Base-by-base conservation (phyloP, 1,140 invertebrate species). In the Drosophila nannoptera region DNA sequence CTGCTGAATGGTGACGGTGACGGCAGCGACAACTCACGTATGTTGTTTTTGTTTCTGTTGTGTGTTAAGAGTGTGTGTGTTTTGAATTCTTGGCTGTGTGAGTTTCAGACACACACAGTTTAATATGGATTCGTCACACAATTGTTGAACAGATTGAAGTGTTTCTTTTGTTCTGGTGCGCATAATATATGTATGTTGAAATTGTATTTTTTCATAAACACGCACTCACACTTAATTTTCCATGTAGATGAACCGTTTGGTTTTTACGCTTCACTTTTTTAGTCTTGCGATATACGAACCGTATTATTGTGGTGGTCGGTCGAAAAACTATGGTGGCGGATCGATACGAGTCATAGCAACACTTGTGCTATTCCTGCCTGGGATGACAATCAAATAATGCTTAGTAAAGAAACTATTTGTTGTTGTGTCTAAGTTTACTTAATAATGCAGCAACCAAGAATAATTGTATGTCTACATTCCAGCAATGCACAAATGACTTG, bases 191-290 rank as follows among this genome's bases (percentile, higher is more conserved):
- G 12, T 70, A 38, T 65, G 52, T 31, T 46, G 55, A 72, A 62
- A 36, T 49, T 56, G 56, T 52, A 49, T 43, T 64, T 75, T 83
- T 83, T 75, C 72, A 84, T 84, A 75, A 78, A 82, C 74, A 77
- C 75, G 64, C 72, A 75, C 67, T 65, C 73, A 75, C 73, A 75
- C 61, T 78, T 63, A 77, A 65, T 77, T 77, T 78, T 78, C 67
- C 69, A 73, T 69, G 50, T 71, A 75, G 68, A 74, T 67, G 61
- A 59, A 73, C 76, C 61, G 66, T 80, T 77, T 75, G 63, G 64
- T 63, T 82, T 75, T 83, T 83, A 83, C 78, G 78, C 78, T 84
- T 83, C 78, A 83, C 78, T 83, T 83, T 83, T 82, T 80, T 80
- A 50, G 35, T 52, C 49, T 61, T 68, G 40, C 56, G 71, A 75